Base-by-base conservation (phyloP, 2,113 vertebrate genomes). In the Hystrix brachyura region DNA sequence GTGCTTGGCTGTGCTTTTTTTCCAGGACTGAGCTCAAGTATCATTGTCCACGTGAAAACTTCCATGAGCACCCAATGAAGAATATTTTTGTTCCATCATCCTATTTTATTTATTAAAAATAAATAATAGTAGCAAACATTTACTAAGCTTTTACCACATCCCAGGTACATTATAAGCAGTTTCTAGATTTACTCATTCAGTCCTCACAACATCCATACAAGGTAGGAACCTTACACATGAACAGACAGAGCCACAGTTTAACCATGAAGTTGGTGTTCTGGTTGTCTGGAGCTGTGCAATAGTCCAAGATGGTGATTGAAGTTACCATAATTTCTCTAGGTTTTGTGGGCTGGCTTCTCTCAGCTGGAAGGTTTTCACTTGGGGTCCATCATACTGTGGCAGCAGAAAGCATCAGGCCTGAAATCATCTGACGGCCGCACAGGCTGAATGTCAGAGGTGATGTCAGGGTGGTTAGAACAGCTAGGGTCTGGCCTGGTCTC, bases 91-190 rank as follows among this genome's bases (percentile, higher is more conserved):
- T 67, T 48, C 19, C 9, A 55, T 87, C 38, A 84, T 38, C 27
- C 19, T 71, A 48, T 79, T 94, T 76, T 96, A 76, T n/a, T 87
- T 92, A 78, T 79, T 83, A 76, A 34, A 64, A 29, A 85, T 84
- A 71, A 91, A 27, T 59, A 85, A 67, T 6, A 79, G 27, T 67
- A 92, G 81, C 38, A 51, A 90, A 92, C 34, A 72, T 59, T 89
- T 84, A 51, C 14, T 80, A 78, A 71, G 7, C 69, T 34, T 89
- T 92, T 87, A 83, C 23, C 10, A 23, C 7, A 43, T 76, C 62
- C 32, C 9, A 90, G 7, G 3, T 34, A 53, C 46, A 2, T 86
- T 69, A 4, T 76, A 76, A 89, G 64, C 32, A 82, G 60, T 72
- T 89, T 85, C 4, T 10, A 59, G 64, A 71, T 64, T 23, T 46